These are phyloP conservation scores for Drosophila athabasca DNA, from an alignment of 1,140 invertebrate genomes.

Conservation along the genomic window DNA sequence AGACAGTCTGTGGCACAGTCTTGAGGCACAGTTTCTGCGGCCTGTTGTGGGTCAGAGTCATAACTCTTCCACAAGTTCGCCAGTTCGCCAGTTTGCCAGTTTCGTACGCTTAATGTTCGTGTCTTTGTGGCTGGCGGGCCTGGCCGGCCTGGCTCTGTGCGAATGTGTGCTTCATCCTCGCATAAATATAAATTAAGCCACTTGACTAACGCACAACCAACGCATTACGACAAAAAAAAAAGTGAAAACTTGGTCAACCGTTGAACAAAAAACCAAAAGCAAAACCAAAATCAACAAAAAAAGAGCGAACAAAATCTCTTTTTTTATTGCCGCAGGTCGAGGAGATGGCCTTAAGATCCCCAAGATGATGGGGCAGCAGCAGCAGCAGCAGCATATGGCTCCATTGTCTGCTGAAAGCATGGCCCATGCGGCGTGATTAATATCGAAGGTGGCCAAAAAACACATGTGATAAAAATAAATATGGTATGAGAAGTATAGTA, in stretches of 20 bases:
- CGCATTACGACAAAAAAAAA: slow-evolving; percentile 35
- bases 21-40: slow-evolving; percentile 17
- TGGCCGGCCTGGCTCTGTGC: slow-evolving; percentile 11
- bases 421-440: slow-evolving; percentile 74
- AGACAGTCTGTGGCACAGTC: too few relatives aligned
- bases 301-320: slow-evolving; percentile 13
- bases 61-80: slow-evolving; percentile 78
- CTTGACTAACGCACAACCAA: slow-evolving; percentile 67
- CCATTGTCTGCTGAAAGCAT: slow-evolving; percentile 71
- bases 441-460: slow-evolving; percentile 73
- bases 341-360: slow-evolving; percentile 28
- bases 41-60: slow-evolving; percentile 75
- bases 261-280: slow-evolving; percentile 26
- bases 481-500: slow-evolving; percentile 26
- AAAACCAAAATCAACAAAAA: neutral
- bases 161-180: slow-evolving; percentile 5
- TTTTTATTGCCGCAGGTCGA: slow-evolving; percentile 50
- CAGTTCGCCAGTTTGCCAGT: slow-evolving; percentile 41
- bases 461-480: slow-evolving; percentile 17
- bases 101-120: slow-evolving; percentile 23
- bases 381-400: slow-evolving; percentile 43
- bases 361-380: slow-evolving; percentile 23
- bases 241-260: slow-evolving; percentile 61
- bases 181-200: slow-evolving; percentile 81
- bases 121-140: slow-evolving; percentile 26